Base-by-base conservation (phyloP, 2,888 invertebrate species). In the Agriopis leucophaearia region DNA sequence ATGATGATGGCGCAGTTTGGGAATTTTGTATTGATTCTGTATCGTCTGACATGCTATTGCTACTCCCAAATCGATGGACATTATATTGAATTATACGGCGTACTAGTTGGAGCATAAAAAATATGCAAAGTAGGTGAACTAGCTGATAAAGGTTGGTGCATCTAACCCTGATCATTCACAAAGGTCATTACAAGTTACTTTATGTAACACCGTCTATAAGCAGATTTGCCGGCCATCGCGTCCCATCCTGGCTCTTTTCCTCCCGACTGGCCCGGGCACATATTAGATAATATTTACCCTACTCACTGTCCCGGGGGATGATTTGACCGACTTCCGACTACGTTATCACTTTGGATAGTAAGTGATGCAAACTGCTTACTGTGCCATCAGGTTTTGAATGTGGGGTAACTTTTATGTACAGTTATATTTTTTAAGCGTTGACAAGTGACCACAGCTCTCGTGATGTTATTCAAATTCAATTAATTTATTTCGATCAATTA, bases 301-400 rank as follows among this genome's bases (percentile, higher is more conserved):
- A 18, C 18, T 50, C 50, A 51, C 55, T 42, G 42, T 27, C 18
- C 56, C 56, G 44, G 65, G 64, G 66, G 66, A 45, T 51, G 58
- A 62, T 59, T 61, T 59, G 65, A 66, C 69, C 58, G 65, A 69
- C 55, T 56, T 69, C 65, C 69, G 66, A 51, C n/a, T 45, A 15
- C 16, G 35, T 15, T 12, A n/a, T 48, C 16, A 48, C 12, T 48
- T 48, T 10, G 16, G 10, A 47, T 47, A 48, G 35, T 36, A 35
- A 52, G 36, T 52, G 35, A 13, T 51, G 52, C 36, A 52, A 52
- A 52, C 52, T 52, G n/a, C 8, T 15, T 15, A 15, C 15, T 52
- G 52, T 52, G 52, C 15, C 36, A 15, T 36, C 8, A 3, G 36
- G 13, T 45, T 36, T 9, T 9, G 15, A 27, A 51, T n/a, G 9